Conservation (phyloP, 1,140 invertebrate genomes). For the Plodia interpunctella region DNA sequence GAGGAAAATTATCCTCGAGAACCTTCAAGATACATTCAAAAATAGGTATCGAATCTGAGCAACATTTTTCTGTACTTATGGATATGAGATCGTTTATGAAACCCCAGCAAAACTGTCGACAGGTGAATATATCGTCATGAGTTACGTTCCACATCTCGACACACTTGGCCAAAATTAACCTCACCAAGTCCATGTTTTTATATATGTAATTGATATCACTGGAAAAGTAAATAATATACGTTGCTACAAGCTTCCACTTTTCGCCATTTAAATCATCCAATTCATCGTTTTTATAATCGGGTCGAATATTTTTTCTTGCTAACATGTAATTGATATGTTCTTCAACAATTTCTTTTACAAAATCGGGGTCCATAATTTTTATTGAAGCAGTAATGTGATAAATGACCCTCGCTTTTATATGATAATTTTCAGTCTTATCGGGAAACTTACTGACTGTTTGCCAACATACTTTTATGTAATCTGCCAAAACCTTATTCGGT, state of each 20-base stretch:
- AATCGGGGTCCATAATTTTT: slow-evolving; percentile 26
- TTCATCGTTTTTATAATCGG: not conserved
- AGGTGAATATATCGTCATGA: slow-evolving; percentile 17
- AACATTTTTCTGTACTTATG: slow-evolving; percentile 14
- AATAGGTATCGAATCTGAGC: slow-evolving; percentile 14
- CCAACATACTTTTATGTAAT: slow-evolving; percentile 36
- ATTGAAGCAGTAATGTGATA: slow-evolving; percentile 21
- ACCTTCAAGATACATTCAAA: slow-evolving; percentile 17
- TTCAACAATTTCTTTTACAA: slow-evolving; percentile 31
- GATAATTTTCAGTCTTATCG: slow-evolving; percentile 24
- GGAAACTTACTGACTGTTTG: slow-evolving; percentile 31
- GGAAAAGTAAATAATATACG: slow-evolving; percentile 31
- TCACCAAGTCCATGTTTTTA: slow-evolving; percentile 25
- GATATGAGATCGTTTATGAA: slow-evolving; percentile 18
- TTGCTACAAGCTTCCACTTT: slow-evolving; percentile 38
- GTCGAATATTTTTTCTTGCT: slow-evolving; percentile 13
- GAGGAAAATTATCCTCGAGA: not conserved
- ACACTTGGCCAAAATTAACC: slow-evolving; percentile 27
- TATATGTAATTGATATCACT: slow-evolving; percentile 22
- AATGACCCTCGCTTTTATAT: slow-evolving; percentile 25
- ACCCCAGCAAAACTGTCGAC: slow-evolving; percentile 9
- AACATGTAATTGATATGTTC: slow-evolving; percentile 32
- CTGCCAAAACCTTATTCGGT: slow-evolving; percentile 24
- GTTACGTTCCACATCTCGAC: slow-evolving; percentile 28
- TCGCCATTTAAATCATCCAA: not conserved